Evolutionary conservation across 2,113 vertebrate species (phyloP).

Genomic region (Isichthys henryi): DNA sequence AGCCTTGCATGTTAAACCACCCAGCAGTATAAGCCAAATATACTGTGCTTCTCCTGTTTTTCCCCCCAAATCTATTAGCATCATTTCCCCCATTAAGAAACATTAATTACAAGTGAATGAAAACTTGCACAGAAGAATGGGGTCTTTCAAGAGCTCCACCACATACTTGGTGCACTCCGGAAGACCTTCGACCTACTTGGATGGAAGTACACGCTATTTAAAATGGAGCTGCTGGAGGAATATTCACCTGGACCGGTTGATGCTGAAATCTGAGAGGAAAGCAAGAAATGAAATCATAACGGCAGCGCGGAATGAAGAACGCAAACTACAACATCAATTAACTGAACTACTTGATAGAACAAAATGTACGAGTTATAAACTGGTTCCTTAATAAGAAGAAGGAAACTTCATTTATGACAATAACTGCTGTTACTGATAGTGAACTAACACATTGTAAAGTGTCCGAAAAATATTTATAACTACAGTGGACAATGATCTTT

Average conservation of each 20-base stretch:
- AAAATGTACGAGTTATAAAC: no score
- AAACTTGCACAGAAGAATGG: constrained; percentile 30
- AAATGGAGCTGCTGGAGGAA: constrained; percentile 14
- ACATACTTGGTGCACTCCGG: constrained; percentile 24
- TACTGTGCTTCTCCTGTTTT: constrained; percentile 1
- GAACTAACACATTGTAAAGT: neutral
- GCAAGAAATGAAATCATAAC: neutral
- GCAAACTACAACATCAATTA: constrained; percentile 12
- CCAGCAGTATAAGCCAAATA: neutral
- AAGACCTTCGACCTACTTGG: constrained; percentile 40
- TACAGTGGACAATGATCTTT: neutral
- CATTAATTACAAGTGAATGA: constrained; percentile 39
- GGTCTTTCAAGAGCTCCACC: constrained; percentile 35
- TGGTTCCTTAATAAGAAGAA: no score
- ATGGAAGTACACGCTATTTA: constrained; percentile 27
- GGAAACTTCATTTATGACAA: no score
- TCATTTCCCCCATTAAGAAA: constrained; percentile 39
- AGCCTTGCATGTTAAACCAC: neutral
- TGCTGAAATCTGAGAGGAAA: neutral
- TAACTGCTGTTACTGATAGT: no score
- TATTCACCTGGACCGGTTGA: constrained; percentile 33
- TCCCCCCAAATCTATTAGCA: constrained; percentile 33
- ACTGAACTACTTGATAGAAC: no score
- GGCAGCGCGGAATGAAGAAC: neutral
- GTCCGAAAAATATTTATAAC: neutral